Evolutionary conservation across 2,888 invertebrate genomes (phyloP).

Genomic region (Diarsia mendica): DNA sequence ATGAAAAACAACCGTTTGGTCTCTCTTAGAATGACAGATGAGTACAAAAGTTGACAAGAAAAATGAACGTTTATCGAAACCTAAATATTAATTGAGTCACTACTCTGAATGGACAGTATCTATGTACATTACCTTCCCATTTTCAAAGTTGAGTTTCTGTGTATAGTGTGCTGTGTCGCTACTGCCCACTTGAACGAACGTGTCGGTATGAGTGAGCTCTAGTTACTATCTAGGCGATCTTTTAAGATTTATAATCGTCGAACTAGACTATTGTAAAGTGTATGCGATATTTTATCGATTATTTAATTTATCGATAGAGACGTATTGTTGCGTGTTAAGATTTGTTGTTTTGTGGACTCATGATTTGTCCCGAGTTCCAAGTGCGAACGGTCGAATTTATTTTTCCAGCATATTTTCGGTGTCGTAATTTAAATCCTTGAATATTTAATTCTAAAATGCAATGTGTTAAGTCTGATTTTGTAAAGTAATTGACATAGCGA

Average conservation of each 20-base stretch:
- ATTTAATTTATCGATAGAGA: constrained; percentile 71
- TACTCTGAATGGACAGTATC: constrained; percentile 26
- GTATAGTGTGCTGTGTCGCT: constrained; percentile 62
- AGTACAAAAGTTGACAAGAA: constrained; percentile 23
- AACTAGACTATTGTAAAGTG: constrained; percentile 75
- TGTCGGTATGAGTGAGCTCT: constrained; percentile 67
- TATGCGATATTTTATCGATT: constrained; percentile 70
- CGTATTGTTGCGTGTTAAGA: constrained; percentile 72
- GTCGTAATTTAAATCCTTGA: constrained; percentile 23
- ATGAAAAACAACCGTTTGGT: constrained; percentile 12
- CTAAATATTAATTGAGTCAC: constrained; percentile 24
- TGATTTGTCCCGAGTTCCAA: constrained; percentile 54
- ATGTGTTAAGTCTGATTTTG: constrained; percentile 57
- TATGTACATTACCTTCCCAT: constrained; percentile 13
- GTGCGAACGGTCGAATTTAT: constrained; percentile 60
- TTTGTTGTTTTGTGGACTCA: constrained; percentile 69
- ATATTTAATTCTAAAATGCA: constrained; percentile 51
- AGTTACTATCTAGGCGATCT: constrained; percentile 68
- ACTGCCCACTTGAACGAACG: constrained; percentile 55
- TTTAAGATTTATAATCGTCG: constrained; percentile 71
- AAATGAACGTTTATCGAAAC: constrained; percentile 42
- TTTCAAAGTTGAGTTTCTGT: constrained; percentile 58
- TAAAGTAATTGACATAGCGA: constrained; percentile 43
- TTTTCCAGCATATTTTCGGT: constrained; percentile 46
- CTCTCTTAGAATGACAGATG: constrained; percentile 13